phyloP scores from a whole-genome alignment of 2,113 vertebrate species.

The Panurus biarmicus region DNA sequence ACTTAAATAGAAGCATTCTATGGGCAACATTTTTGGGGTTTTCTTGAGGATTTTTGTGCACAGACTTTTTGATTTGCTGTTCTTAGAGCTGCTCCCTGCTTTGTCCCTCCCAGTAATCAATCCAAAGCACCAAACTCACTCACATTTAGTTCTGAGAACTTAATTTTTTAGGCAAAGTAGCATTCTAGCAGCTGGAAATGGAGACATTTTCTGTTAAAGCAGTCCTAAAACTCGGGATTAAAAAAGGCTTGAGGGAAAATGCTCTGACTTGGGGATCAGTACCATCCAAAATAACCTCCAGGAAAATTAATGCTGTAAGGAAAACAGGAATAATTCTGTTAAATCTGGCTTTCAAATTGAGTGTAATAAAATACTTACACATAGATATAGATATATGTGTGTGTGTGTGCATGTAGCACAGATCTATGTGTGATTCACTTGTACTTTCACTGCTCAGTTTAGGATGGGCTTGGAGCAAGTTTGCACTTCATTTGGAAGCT shows the following conservation, averaged over 20 bases:
- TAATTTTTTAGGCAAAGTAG: not conserved
- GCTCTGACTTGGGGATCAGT: not conserved
- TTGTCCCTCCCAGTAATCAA: not conserved
- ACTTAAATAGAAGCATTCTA: not conserved
- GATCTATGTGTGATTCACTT: not conserved
- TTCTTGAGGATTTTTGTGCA: not conserved
- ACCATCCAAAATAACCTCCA: not conserved
- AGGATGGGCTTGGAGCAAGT: not conserved
- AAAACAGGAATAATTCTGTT: not conserved
- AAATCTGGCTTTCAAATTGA: not conserved
- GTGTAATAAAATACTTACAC: not conserved
- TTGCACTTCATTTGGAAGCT: not conserved
- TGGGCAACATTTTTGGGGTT: too few species aligned
- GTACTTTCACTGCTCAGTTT: not conserved
- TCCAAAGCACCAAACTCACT: not conserved
- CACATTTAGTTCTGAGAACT: rapidly evolving
- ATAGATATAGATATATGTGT: too few species aligned
- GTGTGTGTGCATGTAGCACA: too few species aligned
- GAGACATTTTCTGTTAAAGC: not conserved
- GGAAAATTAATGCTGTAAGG: not conserved
- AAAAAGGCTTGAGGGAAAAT: not conserved
- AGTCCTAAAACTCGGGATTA: not conserved
- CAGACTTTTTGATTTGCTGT: not conserved
- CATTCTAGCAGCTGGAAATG: not conserved
- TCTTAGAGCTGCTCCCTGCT: not conserved